A percentile compares a stretch with the other conserved stretches of the same genome.
Conservation (phyloP, 2,888 invertebrate genomes). For the Cepaea hortensis region DNA sequence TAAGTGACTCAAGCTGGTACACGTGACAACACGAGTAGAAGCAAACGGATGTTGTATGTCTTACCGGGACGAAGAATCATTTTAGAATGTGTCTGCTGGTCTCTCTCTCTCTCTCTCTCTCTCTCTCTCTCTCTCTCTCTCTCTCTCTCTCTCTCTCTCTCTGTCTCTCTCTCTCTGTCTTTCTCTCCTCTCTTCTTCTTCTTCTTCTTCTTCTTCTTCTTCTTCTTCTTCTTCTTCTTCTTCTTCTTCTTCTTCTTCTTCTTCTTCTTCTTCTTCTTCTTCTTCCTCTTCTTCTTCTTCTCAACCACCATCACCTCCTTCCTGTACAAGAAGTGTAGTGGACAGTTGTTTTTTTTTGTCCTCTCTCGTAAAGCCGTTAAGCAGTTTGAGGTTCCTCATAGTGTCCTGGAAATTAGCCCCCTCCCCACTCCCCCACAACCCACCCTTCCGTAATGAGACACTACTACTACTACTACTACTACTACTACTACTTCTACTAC, state of each 20-base stretch:
- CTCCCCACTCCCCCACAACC: neutral
- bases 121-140: too few relatives aligned
- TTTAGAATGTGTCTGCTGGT: too few relatives aligned
- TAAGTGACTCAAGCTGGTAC: too few relatives aligned
- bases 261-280: conserved; percentile 6
- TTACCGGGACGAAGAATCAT: too few relatives aligned
- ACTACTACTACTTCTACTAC: conserved; percentile 35
- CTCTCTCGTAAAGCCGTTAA: too few relatives aligned
- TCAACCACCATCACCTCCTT: neutral
- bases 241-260: conserved; percentile 9
- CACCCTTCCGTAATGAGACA: neutral
- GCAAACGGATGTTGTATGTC: too few relatives aligned
- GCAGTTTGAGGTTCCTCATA: too few relatives aligned
- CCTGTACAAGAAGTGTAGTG: neutral
- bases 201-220: neutral
- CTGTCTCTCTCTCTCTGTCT: neutral
- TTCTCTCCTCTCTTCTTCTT: neutral
- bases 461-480: conserved; percentile 28
- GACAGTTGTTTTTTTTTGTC: too few relatives aligned
- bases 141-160: neutral
- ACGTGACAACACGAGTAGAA: too few relatives aligned
- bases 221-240: neutral
- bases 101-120: too few relatives aligned
- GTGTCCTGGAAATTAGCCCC: too few relatives aligned
- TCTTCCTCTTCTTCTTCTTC: conserved; percentile 8